Conservation (phyloP, 2,888 invertebrate genomes). For the Pammene fasciana region DNA sequence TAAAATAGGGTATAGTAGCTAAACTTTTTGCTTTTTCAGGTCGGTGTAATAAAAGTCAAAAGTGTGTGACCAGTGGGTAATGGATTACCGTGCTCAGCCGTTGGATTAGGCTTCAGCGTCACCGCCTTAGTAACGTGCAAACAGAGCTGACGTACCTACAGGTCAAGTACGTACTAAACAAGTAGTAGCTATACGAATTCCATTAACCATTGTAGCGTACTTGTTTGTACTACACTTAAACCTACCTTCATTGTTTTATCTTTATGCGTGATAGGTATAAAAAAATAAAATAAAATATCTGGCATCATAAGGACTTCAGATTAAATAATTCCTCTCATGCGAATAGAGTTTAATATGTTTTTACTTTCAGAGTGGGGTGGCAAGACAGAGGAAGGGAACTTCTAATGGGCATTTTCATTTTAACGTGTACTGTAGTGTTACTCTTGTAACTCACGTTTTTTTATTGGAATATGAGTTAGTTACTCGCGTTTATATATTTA, state of each 20-base stretch:
- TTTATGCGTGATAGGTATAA: neutral
- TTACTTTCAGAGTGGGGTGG: conserved; percentile 7
- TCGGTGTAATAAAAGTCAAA: neutral
- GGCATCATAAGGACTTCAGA: neutral
- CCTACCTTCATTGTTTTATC: neutral
- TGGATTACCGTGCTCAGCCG: conserved; percentile 36
- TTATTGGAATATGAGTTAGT: too few relatives aligned
- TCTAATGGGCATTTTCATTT: conserved; percentile 8
- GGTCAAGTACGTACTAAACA: conserved; percentile 18
- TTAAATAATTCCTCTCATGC: conserved; percentile 3
- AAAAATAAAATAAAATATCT: neutral
- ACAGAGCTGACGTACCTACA: conserved; percentile 23
- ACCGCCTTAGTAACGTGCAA: conserved; percentile 30
- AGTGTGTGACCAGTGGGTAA: conserved; percentile 20
- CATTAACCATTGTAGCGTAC: neutral
- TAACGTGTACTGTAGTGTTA: neutral
- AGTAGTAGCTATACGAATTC: conserved; percentile 3
- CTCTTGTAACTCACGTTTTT: too few relatives aligned
- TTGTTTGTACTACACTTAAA: neutral
- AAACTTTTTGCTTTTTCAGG: neutral
- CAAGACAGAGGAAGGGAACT: conserved; percentile 4
- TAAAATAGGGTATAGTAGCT: too few relatives aligned
- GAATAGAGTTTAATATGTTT: neutral
- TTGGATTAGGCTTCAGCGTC: conserved; percentile 34
- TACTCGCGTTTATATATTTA: too few relatives aligned